phyloP scores from a whole-genome alignment of 2,797 vertebrate species.

The Myotis pilosus region DNA sequence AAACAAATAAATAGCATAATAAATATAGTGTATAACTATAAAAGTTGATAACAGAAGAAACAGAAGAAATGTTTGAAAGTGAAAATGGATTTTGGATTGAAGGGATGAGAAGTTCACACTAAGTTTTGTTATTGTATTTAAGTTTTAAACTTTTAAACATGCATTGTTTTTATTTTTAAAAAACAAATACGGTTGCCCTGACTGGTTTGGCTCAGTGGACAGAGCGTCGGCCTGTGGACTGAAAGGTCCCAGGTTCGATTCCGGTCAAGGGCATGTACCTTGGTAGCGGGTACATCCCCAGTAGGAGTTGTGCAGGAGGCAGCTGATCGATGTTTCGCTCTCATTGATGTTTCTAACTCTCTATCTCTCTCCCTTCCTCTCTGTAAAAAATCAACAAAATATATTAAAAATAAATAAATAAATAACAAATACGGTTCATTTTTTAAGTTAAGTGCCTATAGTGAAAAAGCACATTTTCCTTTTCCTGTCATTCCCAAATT shows the following conservation, averaged over 20 bases:
- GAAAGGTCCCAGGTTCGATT: too few species aligned
- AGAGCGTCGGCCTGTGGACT: too few species aligned
- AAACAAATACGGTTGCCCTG: not conserved
- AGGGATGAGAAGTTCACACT: not conserved
- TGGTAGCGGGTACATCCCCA: too few species aligned
- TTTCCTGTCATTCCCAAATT: not conserved
- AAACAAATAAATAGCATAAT: not conserved
- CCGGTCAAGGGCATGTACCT: too few species aligned
- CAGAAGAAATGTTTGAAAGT: not conserved
- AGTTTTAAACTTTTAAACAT: not conserved
- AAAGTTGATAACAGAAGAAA: not conserved
- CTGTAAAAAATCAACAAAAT: too few species aligned
- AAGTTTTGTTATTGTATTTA: not conserved
- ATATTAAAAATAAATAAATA: not conserved
- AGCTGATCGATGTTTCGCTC: too few species aligned
- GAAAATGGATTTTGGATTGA: not conserved
- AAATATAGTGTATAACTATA: not conserved
- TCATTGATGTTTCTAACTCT: too few species aligned
- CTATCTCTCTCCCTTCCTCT: too few species aligned
- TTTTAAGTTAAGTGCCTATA: not conserved
- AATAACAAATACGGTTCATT: not conserved
- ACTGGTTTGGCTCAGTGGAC: too few species aligned
- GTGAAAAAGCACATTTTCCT: not conserved
- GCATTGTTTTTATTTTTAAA: constrained; percentile 17
- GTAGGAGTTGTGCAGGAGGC: too few species aligned